phyloP scores from a whole-genome alignment of 2,888 invertebrate genomes.

The Watsonalla binaria region DNA sequence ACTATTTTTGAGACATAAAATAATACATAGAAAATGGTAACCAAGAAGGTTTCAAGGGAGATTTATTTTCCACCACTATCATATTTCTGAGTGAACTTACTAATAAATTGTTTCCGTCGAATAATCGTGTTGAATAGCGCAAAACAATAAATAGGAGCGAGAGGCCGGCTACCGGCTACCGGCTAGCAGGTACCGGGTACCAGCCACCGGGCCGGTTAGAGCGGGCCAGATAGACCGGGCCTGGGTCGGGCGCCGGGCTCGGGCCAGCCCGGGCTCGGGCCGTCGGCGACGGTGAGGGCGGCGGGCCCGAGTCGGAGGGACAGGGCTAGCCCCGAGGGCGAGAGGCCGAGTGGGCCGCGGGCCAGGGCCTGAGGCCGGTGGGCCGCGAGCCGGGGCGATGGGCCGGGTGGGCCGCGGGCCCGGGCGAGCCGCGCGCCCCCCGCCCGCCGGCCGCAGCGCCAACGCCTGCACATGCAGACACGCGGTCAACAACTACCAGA shows the following conservation, averaged over 20 bases:
- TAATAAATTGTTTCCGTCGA: conserved; percentile 45
- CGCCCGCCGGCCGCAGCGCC: conserved; percentile 60
- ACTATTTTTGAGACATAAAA: conserved; percentile 10
- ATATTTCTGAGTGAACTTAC: conserved; percentile 57
- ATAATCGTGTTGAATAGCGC: conserved; percentile 33
- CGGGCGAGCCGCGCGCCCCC: conserved; percentile 45
- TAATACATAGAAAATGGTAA: conserved; percentile 14
- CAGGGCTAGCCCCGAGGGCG: conserved; percentile 62
- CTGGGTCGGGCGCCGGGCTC: conserved; percentile 21
- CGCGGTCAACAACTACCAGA: conserved; percentile 36
- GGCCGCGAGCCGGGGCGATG: conserved; percentile 14
- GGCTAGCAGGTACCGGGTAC: conserved; percentile 45
- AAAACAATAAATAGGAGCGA: conserved; percentile 54
- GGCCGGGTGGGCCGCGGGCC: conserved; percentile 29
- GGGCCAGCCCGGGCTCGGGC: conserved; percentile 31
- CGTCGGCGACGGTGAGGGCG: conserved; percentile 63
- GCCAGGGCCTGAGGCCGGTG: conserved; percentile 18
- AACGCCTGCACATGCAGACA: conserved; percentile 76
- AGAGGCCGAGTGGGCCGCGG: conserved; percentile 51
- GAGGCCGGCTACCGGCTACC: conserved; percentile 43
- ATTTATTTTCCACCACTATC: conserved; percentile 31
- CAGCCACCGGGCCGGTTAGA: conserved; percentile 21
- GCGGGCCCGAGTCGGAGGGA: conserved; percentile 57
- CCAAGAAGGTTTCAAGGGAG: conserved; percentile 22
- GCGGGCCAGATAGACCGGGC: conserved; percentile 30